Evolutionary conservation across 2,797 vertebrate genomes (phyloP).

Genomic region (Remorina albescens): DNA sequence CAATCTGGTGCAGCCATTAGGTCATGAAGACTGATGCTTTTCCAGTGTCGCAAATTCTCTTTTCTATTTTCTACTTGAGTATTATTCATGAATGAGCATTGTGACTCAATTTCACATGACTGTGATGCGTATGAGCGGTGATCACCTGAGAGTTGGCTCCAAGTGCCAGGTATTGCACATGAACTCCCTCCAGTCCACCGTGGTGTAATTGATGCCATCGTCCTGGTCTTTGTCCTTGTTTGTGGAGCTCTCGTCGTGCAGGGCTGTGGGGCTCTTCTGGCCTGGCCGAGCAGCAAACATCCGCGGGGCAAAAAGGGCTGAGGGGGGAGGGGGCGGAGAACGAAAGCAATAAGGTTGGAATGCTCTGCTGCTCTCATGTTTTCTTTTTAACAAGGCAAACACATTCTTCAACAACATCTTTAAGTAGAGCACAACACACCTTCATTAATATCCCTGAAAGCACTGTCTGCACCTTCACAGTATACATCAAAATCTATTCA

Average conservation of each 20-base stretch:
- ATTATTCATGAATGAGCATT: neutral
- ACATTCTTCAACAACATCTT: slow-evolving; percentile 21
- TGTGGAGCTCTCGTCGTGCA: slow-evolving; percentile 87
- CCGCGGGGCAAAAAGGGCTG: slow-evolving; percentile 95
- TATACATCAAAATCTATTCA: slow-evolving; percentile 26
- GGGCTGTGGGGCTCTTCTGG: slow-evolving; percentile 93
- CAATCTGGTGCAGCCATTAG: neutral
- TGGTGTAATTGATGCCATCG: slow-evolving; percentile 92
- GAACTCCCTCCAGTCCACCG: slow-evolving; percentile 99
- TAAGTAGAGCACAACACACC: slow-evolving; percentile 15
- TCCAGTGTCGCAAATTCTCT: neutral
- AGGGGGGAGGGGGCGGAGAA: neutral
- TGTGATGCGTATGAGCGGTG: neutral
- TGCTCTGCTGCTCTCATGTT: neutral
- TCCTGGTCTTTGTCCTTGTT: slow-evolving; percentile 81
- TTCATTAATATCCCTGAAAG: slow-evolving; percentile 24
- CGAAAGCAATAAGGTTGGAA: slow-evolving; percentile 12
- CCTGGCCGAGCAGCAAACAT: slow-evolving; percentile 90
- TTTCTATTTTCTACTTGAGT: slow-evolving; percentile 17
- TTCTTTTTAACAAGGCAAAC: slow-evolving; percentile 24
- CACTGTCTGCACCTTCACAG: slow-evolving; percentile 4
- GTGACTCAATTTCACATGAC: slow-evolving; percentile 3
- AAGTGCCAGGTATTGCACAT: slow-evolving; percentile 99
- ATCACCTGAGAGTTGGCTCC: slow-evolving; percentile 95
- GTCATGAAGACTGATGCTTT: neutral